Evolutionary conservation across 2,797 vertebrate genomes (phyloP).

Genomic region (Chelidonichthys spinosus): DNA sequence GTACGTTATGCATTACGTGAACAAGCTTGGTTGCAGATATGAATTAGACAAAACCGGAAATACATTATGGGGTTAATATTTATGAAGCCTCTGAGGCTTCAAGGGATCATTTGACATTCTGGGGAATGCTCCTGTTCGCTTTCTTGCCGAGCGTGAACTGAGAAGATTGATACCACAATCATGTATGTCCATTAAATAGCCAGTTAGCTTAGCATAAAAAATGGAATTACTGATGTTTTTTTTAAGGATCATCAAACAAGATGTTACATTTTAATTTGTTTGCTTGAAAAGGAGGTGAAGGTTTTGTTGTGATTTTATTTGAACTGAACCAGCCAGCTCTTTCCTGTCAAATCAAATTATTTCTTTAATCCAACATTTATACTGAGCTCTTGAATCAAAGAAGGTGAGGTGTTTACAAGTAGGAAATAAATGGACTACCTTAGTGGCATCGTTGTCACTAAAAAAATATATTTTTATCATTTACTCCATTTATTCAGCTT

Average conservation of each 20-base stretch:
- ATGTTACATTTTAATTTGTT: background rate
- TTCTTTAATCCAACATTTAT: background rate
- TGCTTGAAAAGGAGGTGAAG: background rate
- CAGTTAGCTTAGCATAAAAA: constrained; percentile 7
- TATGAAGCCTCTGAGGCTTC: constrained; percentile 6
- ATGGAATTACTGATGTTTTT: background rate
- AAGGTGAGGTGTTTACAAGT: background rate
- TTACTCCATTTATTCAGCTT: background rate
- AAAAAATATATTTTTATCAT: background rate
- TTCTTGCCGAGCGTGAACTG: background rate
- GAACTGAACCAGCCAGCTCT: background rate
- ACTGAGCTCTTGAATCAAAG: background rate
- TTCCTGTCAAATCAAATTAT: background rate
- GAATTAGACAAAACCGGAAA: background rate
- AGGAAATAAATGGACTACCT: background rate
- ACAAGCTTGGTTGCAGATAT: constrained; percentile 9
- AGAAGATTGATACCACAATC: background rate
- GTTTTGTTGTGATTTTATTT: background rate
- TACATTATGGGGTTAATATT: constrained; percentile 10
- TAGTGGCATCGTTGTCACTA: background rate
- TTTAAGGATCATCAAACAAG: background rate
- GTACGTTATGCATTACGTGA: constrained; percentile 4
- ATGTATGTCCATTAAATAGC: background rate
- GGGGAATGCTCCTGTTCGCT: background rate
- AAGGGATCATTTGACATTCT: background rate